Conservation (phyloP, 2,888 invertebrate species). For the Mesochorus sp. region DNA sequence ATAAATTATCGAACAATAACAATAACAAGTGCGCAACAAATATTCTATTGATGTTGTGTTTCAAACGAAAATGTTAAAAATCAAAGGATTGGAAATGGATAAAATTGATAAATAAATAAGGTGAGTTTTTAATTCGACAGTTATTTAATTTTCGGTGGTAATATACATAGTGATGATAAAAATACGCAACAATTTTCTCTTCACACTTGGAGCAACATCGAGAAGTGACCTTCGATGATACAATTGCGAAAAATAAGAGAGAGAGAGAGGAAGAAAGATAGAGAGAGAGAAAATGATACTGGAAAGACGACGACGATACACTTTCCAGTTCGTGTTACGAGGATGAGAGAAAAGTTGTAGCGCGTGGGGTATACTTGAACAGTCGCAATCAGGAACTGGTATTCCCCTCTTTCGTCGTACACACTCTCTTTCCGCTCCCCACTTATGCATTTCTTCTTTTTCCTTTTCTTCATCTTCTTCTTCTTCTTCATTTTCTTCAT, state of each 20-base stretch:
- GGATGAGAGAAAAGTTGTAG: slow-evolving; percentile 11
- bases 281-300: slow-evolving; percentile 5
- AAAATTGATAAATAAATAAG: too few species aligned
- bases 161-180: too few species aligned
- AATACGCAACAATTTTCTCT: not conserved
- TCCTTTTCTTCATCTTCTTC: not conserved
- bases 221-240: not conserved
- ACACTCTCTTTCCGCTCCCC: not conserved
- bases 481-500: not conserved
- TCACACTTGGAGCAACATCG: not conserved
- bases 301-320: slow-evolving; percentile 17
- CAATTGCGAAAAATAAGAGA: not conserved
- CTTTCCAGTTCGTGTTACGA: slow-evolving; percentile 45
- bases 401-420: slow-evolving; percentile 22
- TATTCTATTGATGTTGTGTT: too few species aligned
- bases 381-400: slow-evolving; percentile 43
- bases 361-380: slow-evolving; percentile 17
- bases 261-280: not conserved
- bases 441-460: not conserved
- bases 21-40: too few species aligned
- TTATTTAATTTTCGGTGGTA: too few species aligned
- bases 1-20: too few species aligned
- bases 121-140: too few species aligned
- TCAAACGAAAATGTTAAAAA: too few species aligned
- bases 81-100: too few species aligned